Conservation (phyloP, 2,113 vertebrate genomes). For the Spea multiplicata region DNA sequence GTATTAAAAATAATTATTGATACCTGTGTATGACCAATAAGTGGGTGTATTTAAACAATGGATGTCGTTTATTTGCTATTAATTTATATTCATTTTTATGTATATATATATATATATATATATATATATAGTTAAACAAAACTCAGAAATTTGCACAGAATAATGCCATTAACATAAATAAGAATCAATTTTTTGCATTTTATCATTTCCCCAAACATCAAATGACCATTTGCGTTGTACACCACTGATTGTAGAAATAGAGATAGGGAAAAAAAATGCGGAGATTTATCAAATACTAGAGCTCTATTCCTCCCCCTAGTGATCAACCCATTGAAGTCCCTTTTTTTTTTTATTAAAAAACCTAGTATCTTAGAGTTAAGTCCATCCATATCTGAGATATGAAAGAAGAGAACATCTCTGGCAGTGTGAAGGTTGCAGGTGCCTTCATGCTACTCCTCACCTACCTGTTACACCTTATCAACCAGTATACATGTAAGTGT, state of each 20-base stretch:
- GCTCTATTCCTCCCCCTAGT: slow-evolving; percentile 29
- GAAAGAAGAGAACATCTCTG: too few relatives aligned
- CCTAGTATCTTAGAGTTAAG: background rate
- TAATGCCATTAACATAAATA: background rate
- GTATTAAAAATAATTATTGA: too few relatives aligned
- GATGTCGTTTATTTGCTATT: background rate
- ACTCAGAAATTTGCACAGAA: background rate
- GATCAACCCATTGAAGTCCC: background rate
- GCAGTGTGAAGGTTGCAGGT: too few relatives aligned
- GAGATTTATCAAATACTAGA: background rate
- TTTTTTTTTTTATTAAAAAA: background rate
- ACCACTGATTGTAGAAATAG: too few relatives aligned
- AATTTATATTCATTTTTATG: background rate
- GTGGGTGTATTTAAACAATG: background rate
- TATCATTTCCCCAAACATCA: background rate
- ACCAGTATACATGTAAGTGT: too few relatives aligned
- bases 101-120: too few relatives aligned
- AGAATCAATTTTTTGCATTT: background rate
- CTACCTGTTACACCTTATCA: background rate
- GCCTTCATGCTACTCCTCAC: too few relatives aligned
- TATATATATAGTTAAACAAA: too few relatives aligned
- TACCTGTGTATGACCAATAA: too few relatives aligned
- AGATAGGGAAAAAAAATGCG: too few relatives aligned
- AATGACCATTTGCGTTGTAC: too few relatives aligned
- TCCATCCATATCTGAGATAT: background rate